Evolutionary conservation across 2,888 invertebrate genomes (phyloP), one percentile per base, ranked within the genome.

Genomic region (Argyresthia albistria): DNA sequence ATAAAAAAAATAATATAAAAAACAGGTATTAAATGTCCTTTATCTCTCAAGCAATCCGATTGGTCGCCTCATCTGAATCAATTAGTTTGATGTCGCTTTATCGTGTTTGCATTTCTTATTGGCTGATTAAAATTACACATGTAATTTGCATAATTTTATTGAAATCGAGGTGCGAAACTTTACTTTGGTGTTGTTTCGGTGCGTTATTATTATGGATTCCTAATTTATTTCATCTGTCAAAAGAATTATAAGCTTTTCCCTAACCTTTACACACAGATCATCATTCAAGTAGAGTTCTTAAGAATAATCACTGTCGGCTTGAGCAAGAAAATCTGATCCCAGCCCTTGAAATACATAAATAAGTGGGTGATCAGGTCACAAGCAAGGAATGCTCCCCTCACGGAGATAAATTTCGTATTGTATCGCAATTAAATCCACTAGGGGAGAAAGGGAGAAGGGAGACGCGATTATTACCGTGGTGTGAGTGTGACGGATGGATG

Each of bases 401-500:
- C n/a, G 43, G n/a, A 12, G 43, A 43, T 25, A 43, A 14, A 45
- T 14, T 45, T 15, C 45, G 15, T 50, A 39, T 50, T 53, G 53
- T 50, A 50, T 50, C 46, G 45, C 50, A 53, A 53, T 53, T 53
- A 53, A 50, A 53, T 37, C 12, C 39, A 36, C 25, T 36, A 37
- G 39, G 11, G 39, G 25, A 25, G 25, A 65, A 70, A 70, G 72
- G 67, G 66, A 42, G 50, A 10, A 50, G 16, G 25, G 42, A 42
- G 42, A 25, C 47, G 11, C 14, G 25, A 11, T 11, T 25, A 25
- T 11, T 6, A 42, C 16, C 25, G 16, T 43, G 48, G 46, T 46
- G 46, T 46, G 46, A 25, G 37, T 48, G 73, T 77, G 79, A 81
- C 68, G 66, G 73, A 82, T 80, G 76, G 67, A 63, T 65, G 72